Conservation (phyloP, 2,113 vertebrate species). For the Rynchops niger region DNA sequence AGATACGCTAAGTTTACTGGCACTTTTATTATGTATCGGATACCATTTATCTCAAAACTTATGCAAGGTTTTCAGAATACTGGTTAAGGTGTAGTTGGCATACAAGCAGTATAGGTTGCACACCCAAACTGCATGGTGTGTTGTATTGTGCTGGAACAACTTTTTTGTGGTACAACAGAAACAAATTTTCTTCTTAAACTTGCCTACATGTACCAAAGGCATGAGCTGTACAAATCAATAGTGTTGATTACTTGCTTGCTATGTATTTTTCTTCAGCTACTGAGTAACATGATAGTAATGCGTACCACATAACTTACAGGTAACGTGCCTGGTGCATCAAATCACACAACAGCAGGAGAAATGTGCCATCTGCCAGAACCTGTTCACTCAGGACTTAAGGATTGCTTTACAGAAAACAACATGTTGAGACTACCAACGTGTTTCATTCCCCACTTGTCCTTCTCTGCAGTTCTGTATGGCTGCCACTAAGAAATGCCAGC, state of each 20-base stretch:
- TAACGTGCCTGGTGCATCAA: neutral
- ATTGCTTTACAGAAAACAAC: neutral
- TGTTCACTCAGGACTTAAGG: neutral
- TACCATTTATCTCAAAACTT: neutral
- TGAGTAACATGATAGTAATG: neutral
- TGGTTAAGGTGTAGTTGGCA: neutral
- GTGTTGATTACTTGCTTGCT: neutral
- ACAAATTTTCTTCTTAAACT: neutral
- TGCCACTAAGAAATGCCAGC: neutral
- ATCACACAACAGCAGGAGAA: neutral
- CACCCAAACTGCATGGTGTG: neutral
- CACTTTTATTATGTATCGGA: neutral
- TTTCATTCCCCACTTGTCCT: neutral
- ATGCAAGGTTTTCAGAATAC: neutral
- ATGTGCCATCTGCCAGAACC: neutral
- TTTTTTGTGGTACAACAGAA: neutral
- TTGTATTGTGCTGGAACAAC: neutral
- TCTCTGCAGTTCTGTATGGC: neutral
- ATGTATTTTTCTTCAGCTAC: neutral
- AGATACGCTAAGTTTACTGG: neutral
- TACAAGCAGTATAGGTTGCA: neutral
- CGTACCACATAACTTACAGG: neutral
- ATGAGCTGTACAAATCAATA: neutral
- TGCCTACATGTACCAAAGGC: neutral
- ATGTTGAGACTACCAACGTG: neutral